Percentiles rank a stretch among this genome's conserved stretches.
Conservation (phyloP, 2,113 vertebrate genomes). For the Symphodus melops region DNA sequence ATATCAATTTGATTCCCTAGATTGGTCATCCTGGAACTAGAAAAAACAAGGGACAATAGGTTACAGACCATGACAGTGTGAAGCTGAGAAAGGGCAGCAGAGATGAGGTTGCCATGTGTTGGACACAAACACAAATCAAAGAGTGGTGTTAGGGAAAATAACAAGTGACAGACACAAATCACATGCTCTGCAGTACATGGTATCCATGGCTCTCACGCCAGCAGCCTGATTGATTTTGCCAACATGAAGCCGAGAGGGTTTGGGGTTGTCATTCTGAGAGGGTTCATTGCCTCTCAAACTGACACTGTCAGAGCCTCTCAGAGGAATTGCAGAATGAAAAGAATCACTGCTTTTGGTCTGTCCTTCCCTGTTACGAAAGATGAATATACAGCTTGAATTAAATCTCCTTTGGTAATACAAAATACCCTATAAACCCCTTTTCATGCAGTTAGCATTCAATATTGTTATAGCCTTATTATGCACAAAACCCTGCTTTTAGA, state of each 20-base stretch:
- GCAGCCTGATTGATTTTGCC: slow-evolving; percentile 49
- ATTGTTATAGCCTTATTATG: too few species aligned
- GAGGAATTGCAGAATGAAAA: slow-evolving; percentile 13
- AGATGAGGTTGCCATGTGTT: slow-evolving; percentile 20
- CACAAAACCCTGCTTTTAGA: too few species aligned
- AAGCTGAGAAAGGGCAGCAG: not conserved
- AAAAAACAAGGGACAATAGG: not conserved
- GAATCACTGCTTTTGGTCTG: not conserved
- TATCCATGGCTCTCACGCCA: slow-evolving; percentile 23
- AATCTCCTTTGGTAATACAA: not conserved
- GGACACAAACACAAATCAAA: slow-evolving; percentile 29
- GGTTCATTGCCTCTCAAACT: slow-evolving; percentile 18
- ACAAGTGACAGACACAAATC: slow-evolving; percentile 71
- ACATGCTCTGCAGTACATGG: slow-evolving; percentile 26
- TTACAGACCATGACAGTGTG: not conserved
- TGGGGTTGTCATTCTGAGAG: slow-evolving; percentile 35
- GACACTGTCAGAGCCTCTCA: slow-evolving; percentile 16
- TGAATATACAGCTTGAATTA: not conserved
- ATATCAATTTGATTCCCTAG: too few species aligned
- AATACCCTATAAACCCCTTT: not conserved
- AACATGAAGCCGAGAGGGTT: slow-evolving; percentile 35
- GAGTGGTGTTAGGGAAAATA: slow-evolving; percentile 51
- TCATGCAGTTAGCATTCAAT: too few species aligned
- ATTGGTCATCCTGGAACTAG: too few species aligned
- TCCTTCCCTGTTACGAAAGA: not conserved